Evolutionary conservation across 2,113 vertebrate genomes (phyloP), one percentile per base, ranked within the genome.

Genomic region (Seriola dumerili): DNA sequence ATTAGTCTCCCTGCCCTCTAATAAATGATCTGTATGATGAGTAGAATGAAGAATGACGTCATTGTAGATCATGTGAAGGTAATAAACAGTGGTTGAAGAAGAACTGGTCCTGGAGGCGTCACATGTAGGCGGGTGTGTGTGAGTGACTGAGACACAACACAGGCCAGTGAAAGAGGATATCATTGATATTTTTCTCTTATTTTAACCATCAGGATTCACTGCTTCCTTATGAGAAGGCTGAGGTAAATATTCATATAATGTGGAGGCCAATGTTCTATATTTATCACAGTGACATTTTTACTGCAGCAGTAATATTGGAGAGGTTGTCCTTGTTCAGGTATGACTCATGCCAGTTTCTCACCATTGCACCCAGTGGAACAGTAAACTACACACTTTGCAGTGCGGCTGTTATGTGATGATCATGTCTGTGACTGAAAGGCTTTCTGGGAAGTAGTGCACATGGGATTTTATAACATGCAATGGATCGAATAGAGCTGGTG

Each of bases 281-380:
- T 89, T 84, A 76, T 72, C 57, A 50, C 50, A 46, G 25, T 3
- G 29, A 13, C 83, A 44, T 57, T 67, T 85, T 76, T 85, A 81
- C 75, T 78, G 55, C 73, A 16, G 65, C 48, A 72, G 9, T 83
- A 68, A 61, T 62, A 48, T 46, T 69, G 38, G 16, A 69, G 46
- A 52, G 62, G 46, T 66, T 61, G 62, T 79, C 17, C 67, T 79
- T 50, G 16, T 58, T 68, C 67, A 79, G 73, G 68, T 83, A 13
- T 85, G 85, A 87, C 62, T 82, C 78, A 81, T 76, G 55, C 19
- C 78, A 42, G 72, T 79, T 80, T 85, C 54, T 83, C 52, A 11
- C 78, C 59, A 70, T 55, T 79, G 38, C 67, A 55, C 71, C 65
- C 76, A 32, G 57, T 34, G 69, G 80, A 75, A 58, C 64, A 68